Evolutionary conservation across 2,797 vertebrate genomes (phyloP).

Genomic region (Pseudopleuronectes americanus): DNA sequence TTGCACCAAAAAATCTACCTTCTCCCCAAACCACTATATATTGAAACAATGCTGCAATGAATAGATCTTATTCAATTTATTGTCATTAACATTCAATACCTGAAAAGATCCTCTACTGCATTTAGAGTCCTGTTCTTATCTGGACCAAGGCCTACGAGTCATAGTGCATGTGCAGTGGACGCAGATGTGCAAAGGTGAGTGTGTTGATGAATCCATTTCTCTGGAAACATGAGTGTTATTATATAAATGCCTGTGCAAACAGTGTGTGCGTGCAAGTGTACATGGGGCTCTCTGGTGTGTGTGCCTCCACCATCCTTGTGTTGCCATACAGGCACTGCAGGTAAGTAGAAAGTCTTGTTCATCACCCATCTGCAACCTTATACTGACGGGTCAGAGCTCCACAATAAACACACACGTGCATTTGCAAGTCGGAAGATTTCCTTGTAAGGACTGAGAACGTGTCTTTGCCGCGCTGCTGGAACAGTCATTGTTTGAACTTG

Average conservation of each 20-base stretch:
- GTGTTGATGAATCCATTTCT: not conserved
- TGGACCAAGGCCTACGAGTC: conserved; percentile 19
- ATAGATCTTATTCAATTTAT: not conserved
- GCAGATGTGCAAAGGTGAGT: not conserved
- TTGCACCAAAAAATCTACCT: not conserved
- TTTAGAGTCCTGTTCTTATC: conserved; percentile 20
- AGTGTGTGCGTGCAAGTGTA: not conserved
- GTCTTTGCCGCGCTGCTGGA: conserved; percentile 31
- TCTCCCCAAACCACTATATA: not conserved
- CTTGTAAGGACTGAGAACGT: conserved; percentile 50
- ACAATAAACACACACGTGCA: not conserved
- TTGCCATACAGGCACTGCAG: conserved; percentile 29
- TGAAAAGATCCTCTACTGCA: conserved; percentile 1
- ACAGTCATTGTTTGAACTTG: conserved; percentile 45
- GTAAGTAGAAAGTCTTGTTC: conserved; percentile 44
- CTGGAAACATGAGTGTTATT: not conserved
- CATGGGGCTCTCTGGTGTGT: not conserved
- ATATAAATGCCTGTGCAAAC: not conserved
- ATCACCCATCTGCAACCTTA: conserved; percentile 35
- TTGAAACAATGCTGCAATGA: not conserved
- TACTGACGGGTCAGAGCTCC: conserved; percentile 15
- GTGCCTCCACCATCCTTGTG: conserved; percentile 11
- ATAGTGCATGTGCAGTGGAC: not conserved
- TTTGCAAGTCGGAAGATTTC: conserved; percentile 21
- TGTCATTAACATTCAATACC: not conserved